A percentile compares a stretch with the other conserved stretches of the same genome.
Evolutionary conservation across 2,888 invertebrate genomes (phyloP).

Genomic region (Archips xylosteana): DNA sequence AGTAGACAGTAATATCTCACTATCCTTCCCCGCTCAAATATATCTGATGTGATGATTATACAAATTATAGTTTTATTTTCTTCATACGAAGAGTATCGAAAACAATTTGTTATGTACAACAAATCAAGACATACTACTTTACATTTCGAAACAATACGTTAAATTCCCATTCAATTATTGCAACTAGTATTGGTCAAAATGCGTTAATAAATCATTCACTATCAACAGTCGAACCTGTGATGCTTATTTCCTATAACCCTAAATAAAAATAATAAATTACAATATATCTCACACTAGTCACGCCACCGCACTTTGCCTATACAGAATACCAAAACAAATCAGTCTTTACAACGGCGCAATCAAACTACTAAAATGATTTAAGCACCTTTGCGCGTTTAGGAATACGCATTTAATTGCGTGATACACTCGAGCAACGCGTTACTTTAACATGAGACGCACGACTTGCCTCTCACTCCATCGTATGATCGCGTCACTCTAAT

Average conservation of each 20-base stretch:
- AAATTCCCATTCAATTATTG: not conserved
- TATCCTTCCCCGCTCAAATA: not conserved
- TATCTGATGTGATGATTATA: not conserved
- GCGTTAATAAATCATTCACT: conserved; percentile 18
- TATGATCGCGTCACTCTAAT: not conserved
- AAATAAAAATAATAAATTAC: conserved; percentile 52
- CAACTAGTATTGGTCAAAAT: conserved; percentile 16
- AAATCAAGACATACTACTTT: conserved; percentile 5
- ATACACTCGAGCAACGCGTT: not conserved
- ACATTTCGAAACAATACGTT: not conserved
- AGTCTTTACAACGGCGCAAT: conserved; percentile 72
- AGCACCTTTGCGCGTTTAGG: conserved; percentile 21
- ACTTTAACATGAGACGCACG: not conserved
- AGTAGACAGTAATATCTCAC: not conserved
- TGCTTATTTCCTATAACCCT: conserved; percentile 57
- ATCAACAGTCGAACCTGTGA: conserved; percentile 51
- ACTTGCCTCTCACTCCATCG: not conserved
- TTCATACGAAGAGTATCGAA: not conserved
- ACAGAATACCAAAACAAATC: conserved; percentile 55
- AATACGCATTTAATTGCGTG: not conserved
- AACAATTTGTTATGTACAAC: not conserved
- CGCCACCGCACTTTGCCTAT: conserved; percentile 35
- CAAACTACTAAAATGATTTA: conserved; percentile 54
- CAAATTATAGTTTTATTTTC: not conserved
- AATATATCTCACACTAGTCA: conserved; percentile 53